phyloP scores from a whole-genome alignment of 1,140 invertebrate species.

The Archivesica marissinica region DNA sequence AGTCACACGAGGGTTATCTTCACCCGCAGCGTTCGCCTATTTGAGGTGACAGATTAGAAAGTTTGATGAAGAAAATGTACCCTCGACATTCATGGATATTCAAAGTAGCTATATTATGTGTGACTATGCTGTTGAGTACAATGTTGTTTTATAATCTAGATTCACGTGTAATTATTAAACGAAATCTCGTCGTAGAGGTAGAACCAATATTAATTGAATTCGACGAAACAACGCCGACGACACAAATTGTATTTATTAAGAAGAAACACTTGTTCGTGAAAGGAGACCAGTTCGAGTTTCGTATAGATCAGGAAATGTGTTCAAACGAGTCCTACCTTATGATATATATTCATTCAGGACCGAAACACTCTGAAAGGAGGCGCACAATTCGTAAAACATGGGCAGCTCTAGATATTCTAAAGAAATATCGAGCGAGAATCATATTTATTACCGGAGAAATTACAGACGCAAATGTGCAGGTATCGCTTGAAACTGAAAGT shows the following conservation, averaged over 20 bases:
- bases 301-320: conserved; percentile 33
- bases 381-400: conserved; percentile 56
- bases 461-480: conserved; percentile 81
- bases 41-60: no score
- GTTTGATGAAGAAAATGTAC: conserved; percentile 39
- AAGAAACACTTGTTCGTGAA: conserved; percentile 15
- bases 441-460: conserved; percentile 89
- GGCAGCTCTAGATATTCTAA: conserved; percentile 39
- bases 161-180: conserved; percentile 5
- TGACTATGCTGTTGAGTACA: conserved; percentile 6
- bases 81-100: conserved; percentile 49
- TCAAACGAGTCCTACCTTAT: conserved; percentile 29
- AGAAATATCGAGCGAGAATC: conserved; percentile 36
- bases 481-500: conserved; percentile 80
- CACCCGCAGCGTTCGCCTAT: no score
- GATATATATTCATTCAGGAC: conserved; percentile 60
- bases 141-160: conserved; percentile 32
- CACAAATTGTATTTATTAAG: not conserved
- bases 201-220: conserved; percentile 2
- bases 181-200: not conserved
- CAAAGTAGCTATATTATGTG: conserved; percentile 39
- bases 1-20: no score
- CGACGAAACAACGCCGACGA: conserved; percentile 23
- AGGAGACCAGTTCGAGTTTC: conserved; percentile 11
- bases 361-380: conserved; percentile 48